phyloP scores from a whole-genome alignment of 2,888 invertebrate species.

The Nemapogon koenigi region DNA sequence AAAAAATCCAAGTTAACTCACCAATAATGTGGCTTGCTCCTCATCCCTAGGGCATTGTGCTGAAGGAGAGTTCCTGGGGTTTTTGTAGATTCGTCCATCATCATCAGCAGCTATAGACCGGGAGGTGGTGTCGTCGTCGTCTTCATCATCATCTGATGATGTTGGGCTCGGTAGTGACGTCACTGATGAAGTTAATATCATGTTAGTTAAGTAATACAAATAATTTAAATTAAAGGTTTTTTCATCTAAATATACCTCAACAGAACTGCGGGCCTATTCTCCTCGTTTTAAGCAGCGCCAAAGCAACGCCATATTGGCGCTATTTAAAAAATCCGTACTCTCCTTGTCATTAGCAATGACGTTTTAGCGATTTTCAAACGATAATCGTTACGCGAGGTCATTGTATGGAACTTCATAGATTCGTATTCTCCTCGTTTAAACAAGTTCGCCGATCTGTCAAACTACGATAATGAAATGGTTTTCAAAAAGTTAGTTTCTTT shows the following conservation, averaged over 20 bases:
- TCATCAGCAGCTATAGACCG: conserved; percentile 72
- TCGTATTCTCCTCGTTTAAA: no score
- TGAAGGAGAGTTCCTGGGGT: conserved; percentile 87
- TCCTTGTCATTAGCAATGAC: no score
- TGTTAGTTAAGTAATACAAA: neutral
- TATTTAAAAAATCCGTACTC: no score
- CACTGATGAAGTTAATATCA: conserved; percentile 26
- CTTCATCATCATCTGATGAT: conserved; percentile 56
- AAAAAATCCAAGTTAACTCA: no score
- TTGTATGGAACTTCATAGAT: no score
- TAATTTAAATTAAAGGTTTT: neutral
- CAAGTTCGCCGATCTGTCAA: no score
- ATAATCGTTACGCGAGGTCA: no score
- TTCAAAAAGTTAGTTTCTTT: no score
- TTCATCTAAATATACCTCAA: conserved; percentile 6
- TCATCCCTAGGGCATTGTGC: conserved; percentile 86
- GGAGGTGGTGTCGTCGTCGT: conserved; percentile 64
- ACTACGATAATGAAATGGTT: no score
- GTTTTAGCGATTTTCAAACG: no score
- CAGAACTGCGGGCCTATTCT: conserved; percentile 3
- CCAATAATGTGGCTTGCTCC: conserved; percentile 71
- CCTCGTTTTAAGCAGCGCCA: no score
- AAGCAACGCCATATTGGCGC: no score
- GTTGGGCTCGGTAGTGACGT: conserved; percentile 47
- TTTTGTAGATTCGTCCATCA: conserved; percentile 84